Conservation (phyloP, 2,113 vertebrate species). For the Okapia johnstoni region DNA sequence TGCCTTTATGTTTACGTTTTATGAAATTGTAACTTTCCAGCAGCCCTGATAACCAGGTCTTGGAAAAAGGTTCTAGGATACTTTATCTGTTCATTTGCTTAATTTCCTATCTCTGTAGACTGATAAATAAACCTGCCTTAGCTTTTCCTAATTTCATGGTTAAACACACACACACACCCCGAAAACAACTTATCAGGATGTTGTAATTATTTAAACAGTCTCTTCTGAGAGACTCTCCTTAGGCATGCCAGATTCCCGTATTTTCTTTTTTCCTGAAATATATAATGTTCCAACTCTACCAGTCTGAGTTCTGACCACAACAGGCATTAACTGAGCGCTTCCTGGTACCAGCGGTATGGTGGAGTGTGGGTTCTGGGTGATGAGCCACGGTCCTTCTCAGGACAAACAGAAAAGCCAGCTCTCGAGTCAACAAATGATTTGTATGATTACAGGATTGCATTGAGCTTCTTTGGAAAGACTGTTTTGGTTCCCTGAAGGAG, state of each 20-base stretch:
- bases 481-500: background rate
- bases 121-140: background rate
- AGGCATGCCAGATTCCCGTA: slow-evolving; percentile 33
- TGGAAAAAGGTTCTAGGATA: slow-evolving; percentile 41
- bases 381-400: background rate
- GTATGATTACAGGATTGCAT: rapidly evolving
- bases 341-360: background rate
- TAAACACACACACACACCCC: background rate
- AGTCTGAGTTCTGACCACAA: background rate
- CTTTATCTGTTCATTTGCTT: background rate
- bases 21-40: background rate
- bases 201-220: slow-evolving; percentile 64
- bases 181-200: slow-evolving; percentile 58
- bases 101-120: slow-evolving; percentile 28
- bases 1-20: background rate
- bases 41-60: background rate
- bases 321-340: background rate
- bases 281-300: slow-evolving; percentile 51
- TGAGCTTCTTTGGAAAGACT: background rate
- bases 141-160: background rate
- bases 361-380: background rate
- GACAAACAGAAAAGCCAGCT: background rate
- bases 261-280: slow-evolving; percentile 58
- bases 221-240: slow-evolving; percentile 65
- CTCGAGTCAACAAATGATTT: no score